These are phyloP conservation scores for Heterotilapia buettikoferi DNA, from an alignment of 2,113 vertebrate species.

Conservation along the genomic window DNA sequence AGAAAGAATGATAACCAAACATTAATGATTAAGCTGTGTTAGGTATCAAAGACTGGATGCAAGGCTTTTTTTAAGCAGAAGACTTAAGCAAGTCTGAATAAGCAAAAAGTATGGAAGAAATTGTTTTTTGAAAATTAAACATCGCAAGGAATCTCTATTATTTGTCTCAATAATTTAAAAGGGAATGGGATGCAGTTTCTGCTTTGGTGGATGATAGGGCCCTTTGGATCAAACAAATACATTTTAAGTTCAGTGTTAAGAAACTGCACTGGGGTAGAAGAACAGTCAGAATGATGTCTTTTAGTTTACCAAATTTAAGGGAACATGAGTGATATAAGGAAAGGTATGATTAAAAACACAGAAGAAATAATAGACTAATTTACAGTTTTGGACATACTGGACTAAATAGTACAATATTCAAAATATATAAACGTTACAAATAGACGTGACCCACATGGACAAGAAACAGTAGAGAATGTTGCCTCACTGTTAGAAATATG, in stretches of 20 bases:
- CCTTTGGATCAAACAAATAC: neutral
- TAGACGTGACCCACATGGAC: neutral
- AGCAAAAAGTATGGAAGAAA: neutral
- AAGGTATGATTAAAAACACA: neutral
- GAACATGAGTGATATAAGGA: neutral
- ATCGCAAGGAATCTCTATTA: neutral
- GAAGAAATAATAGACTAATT: neutral
- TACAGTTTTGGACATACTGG: neutral
- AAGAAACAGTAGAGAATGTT: neutral
- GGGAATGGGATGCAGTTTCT: neutral
- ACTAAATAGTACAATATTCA: neutral
- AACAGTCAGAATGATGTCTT: neutral
- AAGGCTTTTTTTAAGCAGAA: neutral
- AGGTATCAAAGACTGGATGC: neutral
- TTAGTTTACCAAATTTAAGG: neutral
- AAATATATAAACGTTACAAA: neutral
- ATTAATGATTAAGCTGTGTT: neutral
- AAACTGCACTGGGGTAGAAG: neutral
- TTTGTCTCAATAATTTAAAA: neutral
- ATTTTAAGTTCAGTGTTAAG: neutral
- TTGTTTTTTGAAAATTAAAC: neutral
- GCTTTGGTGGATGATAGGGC: neutral
- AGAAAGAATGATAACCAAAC: neutral
- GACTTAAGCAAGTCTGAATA: neutral
- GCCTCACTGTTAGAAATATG: neutral